phyloP scores from a whole-genome alignment of 2,113 vertebrate species.

The Abramis brama region DNA sequence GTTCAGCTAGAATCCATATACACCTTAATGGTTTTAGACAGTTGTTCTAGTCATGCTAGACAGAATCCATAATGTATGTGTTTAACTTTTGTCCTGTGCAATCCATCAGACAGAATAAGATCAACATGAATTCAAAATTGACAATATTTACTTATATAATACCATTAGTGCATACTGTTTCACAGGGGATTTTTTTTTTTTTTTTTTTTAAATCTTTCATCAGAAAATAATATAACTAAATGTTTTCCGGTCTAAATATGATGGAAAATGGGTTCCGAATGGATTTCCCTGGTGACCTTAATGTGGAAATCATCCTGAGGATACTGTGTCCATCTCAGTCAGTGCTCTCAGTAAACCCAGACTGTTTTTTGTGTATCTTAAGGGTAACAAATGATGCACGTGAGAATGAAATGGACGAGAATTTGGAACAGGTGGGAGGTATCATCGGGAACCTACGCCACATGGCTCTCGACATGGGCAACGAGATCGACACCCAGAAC shows the following conservation, averaged over 20 bases:
- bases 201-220: background rate
- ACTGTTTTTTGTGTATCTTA: slow-evolving; percentile 40
- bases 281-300: background rate
- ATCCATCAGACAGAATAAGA: background rate
- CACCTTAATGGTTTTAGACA: background rate
- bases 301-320: background rate
- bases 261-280: background rate
- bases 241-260: background rate
- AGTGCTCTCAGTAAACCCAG: background rate
- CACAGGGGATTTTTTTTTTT: background rate
- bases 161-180: background rate
- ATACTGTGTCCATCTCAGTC: background rate
- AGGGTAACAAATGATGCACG: slow-evolving; percentile 98
- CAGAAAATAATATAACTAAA: background rate
- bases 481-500: slow-evolving; percentile 99
- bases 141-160: background rate
- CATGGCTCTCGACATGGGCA: slow-evolving; percentile 99
- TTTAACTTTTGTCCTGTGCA: background rate
- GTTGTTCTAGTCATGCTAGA: background rate
- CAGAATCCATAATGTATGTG: background rate
- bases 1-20: slow-evolving; percentile 1
- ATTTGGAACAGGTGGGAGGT: slow-evolving; percentile 96
- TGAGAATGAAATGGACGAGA: slow-evolving; percentile 99
- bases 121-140: background rate
- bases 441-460: slow-evolving; percentile 99